Evolutionary conservation across 2,888 invertebrate species (phyloP), one percentile per base, ranked within the genome.

Genomic region (Phengaris alcon): DNA sequence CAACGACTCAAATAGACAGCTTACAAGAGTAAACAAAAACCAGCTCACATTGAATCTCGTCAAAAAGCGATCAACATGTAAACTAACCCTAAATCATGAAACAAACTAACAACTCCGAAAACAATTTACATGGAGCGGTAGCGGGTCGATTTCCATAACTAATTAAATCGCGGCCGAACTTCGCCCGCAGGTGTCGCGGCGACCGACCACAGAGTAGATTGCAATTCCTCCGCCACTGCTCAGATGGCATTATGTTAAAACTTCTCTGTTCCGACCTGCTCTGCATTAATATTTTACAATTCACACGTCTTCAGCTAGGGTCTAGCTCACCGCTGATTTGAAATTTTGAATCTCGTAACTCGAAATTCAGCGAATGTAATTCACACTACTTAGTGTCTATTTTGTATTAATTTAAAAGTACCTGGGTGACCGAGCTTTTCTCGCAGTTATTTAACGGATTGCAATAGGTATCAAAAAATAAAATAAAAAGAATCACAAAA

Each of bases 41-140:
- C 74, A 68, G 13, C 9, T 15, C 6, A 48, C 9, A 70, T 22
- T 5, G 51, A 48, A 69, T n/a, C 15, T 15, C 9, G 70, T 70
- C 22, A 6, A 6, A 48, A 70, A 70, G 35, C 54, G 72, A 72
- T 72, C 72, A 52, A 10, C 15, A 76, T 74, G 69, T 73, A 70
- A 72, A 75, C 78, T 72, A 77, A 74, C 70, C 68, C 75, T 75
- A 77, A 79, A 77, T 76, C 77, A 68, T 78, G 75, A 80, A 81
- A 79, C 80, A 82, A 82, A 83, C 83, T 83, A 83, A 82, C 83
- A 82, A 82, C 79, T 82, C 75, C 59, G 81, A 82, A 82, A 84
- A 84, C 85, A 85, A 84, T 85, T 85, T 84, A 83, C 84, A 84
- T 82, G 83, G 79, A 74, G 78, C 78, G 77, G 80, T 76, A 79